These are phyloP conservation scores for Cryptus armator DNA, from an alignment of 2,888 invertebrate genomes.

Conservation along the genomic window DNA sequence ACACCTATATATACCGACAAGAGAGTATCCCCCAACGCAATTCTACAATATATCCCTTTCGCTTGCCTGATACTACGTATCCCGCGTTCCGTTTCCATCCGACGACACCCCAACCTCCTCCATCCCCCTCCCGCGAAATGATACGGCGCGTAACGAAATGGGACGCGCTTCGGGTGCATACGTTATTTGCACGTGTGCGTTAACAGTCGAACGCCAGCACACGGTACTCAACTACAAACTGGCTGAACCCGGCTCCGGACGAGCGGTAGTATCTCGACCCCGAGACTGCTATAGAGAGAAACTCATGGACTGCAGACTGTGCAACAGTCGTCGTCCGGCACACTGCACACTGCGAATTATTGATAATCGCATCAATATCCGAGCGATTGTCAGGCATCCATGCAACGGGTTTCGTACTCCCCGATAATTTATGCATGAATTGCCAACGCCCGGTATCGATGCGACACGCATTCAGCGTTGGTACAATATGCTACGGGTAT, in stretches of 20 bases:
- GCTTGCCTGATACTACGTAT: slow-evolving; percentile 22
- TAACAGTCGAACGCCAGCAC: slow-evolving; percentile 62
- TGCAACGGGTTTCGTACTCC: slow-evolving; percentile 47
- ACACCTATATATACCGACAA: not conserved
- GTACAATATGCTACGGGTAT: not conserved
- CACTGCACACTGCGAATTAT: slow-evolving; percentile 78
- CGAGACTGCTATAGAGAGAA: slow-evolving; percentile 9
- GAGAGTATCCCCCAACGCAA: slow-evolving; percentile 23
- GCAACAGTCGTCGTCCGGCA: slow-evolving; percentile 57
- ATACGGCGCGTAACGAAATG: slow-evolving; percentile 52
- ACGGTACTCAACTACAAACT: slow-evolving; percentile 48
- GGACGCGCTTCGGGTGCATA: slow-evolving; percentile 46
- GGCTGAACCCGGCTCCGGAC: slow-evolving; percentile 41
- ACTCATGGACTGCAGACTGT: slow-evolving; percentile 17
- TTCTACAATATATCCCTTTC: slow-evolving; percentile 29
- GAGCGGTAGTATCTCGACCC: slow-evolving; percentile 31
- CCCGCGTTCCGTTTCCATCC: slow-evolving; percentile 33
- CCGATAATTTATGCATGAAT: slow-evolving; percentile 82
- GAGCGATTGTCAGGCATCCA: slow-evolving; percentile 79
- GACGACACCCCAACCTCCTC: slow-evolving; percentile 11
- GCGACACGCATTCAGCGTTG: slow-evolving; percentile 58
- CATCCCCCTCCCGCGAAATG: slow-evolving; percentile 33
- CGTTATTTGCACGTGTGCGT: slow-evolving; percentile 63
- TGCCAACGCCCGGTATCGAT: slow-evolving; percentile 79
- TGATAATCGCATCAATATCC: slow-evolving; percentile 84